Evolutionary conservation across 1,140 invertebrate genomes (phyloP).

Genomic region (Tigriopus japonicus): DNA sequence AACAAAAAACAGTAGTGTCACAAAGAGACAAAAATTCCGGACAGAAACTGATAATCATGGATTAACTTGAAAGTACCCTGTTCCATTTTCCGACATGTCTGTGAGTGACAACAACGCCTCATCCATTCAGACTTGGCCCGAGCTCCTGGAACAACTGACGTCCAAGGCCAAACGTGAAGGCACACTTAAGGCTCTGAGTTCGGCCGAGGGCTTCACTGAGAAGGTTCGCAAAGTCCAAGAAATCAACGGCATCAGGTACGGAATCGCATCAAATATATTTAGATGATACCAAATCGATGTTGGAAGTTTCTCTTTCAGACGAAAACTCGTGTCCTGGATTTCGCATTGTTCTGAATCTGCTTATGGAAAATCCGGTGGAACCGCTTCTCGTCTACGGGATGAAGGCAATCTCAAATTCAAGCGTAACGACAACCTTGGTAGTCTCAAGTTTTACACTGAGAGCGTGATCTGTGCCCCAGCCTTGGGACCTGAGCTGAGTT

Average conservation of each 20-base stretch:
- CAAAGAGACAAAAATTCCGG: too few species aligned
- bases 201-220: neutral
- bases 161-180: neutral
- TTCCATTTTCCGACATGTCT: too few species aligned
- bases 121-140: neutral
- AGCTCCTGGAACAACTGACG: neutral
- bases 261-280: too few species aligned
- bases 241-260: neutral
- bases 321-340: neutral
- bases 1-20: too few species aligned
- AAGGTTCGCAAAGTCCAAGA: neutral
- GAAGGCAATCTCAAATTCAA: conserved; percentile 6
- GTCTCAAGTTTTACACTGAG: conserved; percentile 6
- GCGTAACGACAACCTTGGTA: neutral
- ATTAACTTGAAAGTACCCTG: too few species aligned
- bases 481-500: conserved; percentile 7
- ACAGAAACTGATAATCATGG: too few species aligned
- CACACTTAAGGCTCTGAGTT: neutral
- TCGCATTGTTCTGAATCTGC: neutral
- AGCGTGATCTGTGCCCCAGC: conserved; percentile 5
- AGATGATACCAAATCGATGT: too few species aligned
- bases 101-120: too few species aligned
- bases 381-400: neutral
- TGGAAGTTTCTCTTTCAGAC: too few species aligned
- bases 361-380: neutral